Evolutionary conservation across 2,888 invertebrate genomes (phyloP), one percentile per base, ranked within the genome.

Genomic region (Teinopalpus imperialis): DNA sequence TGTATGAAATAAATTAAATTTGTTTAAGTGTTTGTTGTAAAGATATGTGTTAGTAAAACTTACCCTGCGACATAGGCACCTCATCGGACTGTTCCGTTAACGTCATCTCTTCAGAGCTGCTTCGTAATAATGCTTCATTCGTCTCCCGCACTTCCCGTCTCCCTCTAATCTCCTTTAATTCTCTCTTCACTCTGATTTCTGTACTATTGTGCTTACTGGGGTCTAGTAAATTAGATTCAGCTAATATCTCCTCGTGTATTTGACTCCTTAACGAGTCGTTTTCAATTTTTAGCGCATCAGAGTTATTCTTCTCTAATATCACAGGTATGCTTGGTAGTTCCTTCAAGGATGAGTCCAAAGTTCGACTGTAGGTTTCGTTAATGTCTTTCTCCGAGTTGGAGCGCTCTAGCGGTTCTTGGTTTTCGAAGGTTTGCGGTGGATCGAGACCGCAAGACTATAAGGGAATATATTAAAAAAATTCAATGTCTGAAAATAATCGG

Each of bases 361-460:
- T 71, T 2, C 70, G 59, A 0, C 63, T 59, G 49, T 60, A 80
- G 0, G 83, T 83, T 0, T 86, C 85, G 40, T 87, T 87, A 0
- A 69, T 36, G 35, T 83, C 85, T 40, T 85, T 85, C 2, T 85
- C 83, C 0, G 78, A 62, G 56, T 75, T 82, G 0, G 63, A 37
- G 0, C 74, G 56, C 32, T 87, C 86, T 29, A 83, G 31, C 0
- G 82, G 75, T 36, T 83, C 86, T 49, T 80, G 85, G 42, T 72
- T 83, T 23, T 89, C 88, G 53, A 76, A 86, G 0, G 78, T 71
- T 51, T 86, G 87, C 0, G 83, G 76, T 0, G 81, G 63, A 18
- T 87, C 85, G 0, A 83, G 62, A n/a, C 76, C 83, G 59, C 81
- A 87, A 0, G 80, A 76, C 86, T 79, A 69, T 2, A 58, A 61